Percentiles rank a stretch among this genome's conserved stretches.
phyloP scores from a whole-genome alignment of 2,888 invertebrate genomes.

The Leucoptera coffeella region DNA sequence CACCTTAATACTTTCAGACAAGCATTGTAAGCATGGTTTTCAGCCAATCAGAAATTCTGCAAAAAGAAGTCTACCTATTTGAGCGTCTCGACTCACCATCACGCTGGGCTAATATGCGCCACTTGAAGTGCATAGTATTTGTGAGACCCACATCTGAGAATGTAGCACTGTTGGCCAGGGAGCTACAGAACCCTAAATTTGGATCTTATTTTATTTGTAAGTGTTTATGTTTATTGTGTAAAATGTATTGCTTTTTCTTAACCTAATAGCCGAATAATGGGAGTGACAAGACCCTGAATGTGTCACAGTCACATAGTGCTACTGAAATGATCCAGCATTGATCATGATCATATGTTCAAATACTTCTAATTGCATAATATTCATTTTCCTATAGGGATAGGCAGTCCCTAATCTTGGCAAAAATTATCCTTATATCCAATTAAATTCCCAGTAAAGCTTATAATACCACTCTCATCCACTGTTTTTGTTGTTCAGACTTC shows the following conservation, averaged over 20 bases:
- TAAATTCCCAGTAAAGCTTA: too few relatives aligned
- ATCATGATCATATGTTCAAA: too few relatives aligned
- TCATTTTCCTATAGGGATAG: too few relatives aligned
- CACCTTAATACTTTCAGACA: slow-evolving; percentile 72
- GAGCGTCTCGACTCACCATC: slow-evolving; percentile 74
- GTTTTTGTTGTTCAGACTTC: slow-evolving; percentile 64
- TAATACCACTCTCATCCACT: neutral
- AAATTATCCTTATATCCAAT: too few relatives aligned
- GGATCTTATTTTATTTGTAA: slow-evolving; percentile 95
- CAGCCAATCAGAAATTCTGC: slow-evolving; percentile 96
- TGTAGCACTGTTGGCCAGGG: slow-evolving; percentile 82
- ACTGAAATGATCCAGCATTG: too few relatives aligned
- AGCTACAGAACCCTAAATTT: slow-evolving; percentile 89
- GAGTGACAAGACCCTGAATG: too few relatives aligned
- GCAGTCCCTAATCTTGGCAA: too few relatives aligned
- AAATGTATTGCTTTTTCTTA: too few relatives aligned
- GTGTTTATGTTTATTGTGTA: too few relatives aligned
- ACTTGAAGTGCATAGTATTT: slow-evolving; percentile 94
- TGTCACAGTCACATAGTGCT: too few relatives aligned
- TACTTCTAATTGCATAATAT: too few relatives aligned
- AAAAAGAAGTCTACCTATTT: slow-evolving; percentile 95
- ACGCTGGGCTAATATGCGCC: slow-evolving; percentile 77
- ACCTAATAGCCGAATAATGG: too few relatives aligned
- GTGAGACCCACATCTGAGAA: slow-evolving; percentile 93
- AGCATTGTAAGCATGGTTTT: slow-evolving; percentile 96